phyloP scores from a whole-genome alignment of 2,888 invertebrate species.

The Orthosia incerta region DNA sequence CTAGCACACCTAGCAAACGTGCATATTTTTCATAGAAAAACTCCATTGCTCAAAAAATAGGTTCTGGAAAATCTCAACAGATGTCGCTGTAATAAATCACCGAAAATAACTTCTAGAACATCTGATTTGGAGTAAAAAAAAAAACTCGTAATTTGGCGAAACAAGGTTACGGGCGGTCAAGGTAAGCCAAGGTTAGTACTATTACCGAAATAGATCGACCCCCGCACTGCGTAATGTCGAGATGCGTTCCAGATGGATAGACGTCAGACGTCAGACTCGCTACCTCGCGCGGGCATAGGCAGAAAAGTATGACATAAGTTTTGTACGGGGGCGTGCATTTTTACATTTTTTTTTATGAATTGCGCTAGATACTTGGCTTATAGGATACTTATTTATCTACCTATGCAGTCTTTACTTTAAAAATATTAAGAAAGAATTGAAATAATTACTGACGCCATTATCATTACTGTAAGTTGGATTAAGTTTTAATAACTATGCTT shows the following conservation, averaged over 20 bases:
- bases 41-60: slow-evolving; percentile 3
- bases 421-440: too few relatives aligned
- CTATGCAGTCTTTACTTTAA: too few relatives aligned
- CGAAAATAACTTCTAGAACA: slow-evolving; percentile 71
- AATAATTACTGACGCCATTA: too few relatives aligned
- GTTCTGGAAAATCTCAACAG: slow-evolving; percentile 53
- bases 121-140: slow-evolving; percentile 66
- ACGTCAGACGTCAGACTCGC: slow-evolving; percentile 9
- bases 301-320: neutral
- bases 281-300: neutral
- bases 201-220: slow-evolving; percentile 58
- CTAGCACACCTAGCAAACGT: neutral
- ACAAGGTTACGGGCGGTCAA: slow-evolving; percentile 78
- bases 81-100: slow-evolving; percentile 62
- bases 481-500: too few relatives aligned
- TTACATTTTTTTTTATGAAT: too few relatives aligned
- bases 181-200: slow-evolving; percentile 74
- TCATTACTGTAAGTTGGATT: too few relatives aligned
- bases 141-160: slow-evolving; percentile 52
- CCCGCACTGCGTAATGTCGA: slow-evolving; percentile 49
- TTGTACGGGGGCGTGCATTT: too few relatives aligned
- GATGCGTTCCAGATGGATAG: slow-evolving; percentile 31
- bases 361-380: too few relatives aligned
- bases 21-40: neutral
- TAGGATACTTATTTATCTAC: too few relatives aligned